Conservation (phyloP, 2,888 invertebrate species). For the Tetrapedia diversipes region DNA sequence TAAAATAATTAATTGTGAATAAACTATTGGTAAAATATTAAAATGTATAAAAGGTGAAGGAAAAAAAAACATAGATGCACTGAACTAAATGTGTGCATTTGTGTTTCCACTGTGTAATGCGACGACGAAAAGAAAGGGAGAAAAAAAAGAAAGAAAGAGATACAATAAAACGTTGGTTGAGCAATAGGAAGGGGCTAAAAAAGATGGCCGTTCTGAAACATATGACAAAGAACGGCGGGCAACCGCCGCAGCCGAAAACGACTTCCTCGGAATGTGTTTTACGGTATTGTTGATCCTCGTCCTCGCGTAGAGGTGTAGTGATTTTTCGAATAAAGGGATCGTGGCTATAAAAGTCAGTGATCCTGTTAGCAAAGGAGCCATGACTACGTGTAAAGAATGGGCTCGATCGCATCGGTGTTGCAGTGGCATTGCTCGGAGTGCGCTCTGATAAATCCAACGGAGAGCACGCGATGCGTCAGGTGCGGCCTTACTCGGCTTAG, state of each 20-base stretch:
- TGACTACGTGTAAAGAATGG: conserved; percentile 88
- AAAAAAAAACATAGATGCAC: conserved; percentile 18
- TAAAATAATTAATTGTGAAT: background rate
- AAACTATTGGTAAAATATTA: background rate
- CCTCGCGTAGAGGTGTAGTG: conserved; percentile 36
- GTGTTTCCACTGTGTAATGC: conserved; percentile 35
- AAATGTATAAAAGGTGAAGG: conserved; percentile 2
- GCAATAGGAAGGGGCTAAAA: conserved; percentile 59
- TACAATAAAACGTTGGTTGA: conserved; percentile 32
- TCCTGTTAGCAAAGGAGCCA: conserved; percentile 79
- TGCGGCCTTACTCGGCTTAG: conserved; percentile 85
- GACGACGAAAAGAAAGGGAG: conserved; percentile 28
- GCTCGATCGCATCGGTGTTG: conserved; percentile 96
- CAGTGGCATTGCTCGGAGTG: conserved; percentile 96
- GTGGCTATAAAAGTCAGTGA: conserved; percentile 65
- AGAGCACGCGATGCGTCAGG: conserved; percentile 92
- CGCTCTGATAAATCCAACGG: conserved; percentile 94
- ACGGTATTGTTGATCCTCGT: conserved; percentile 62
- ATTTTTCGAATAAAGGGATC: conserved; percentile 47
- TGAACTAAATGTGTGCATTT: conserved; percentile 34
- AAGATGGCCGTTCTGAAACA: conserved; percentile 81
- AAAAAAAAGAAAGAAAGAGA: conserved; percentile 31
- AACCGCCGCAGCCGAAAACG: conserved; percentile 61
- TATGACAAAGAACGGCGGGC: conserved; percentile 81
- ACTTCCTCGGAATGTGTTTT: conserved; percentile 50